Evolutionary conservation across 2,888 invertebrate species (phyloP), one percentile per base, ranked within the genome.

Genomic region (Mesorhabditis sp.): DNA sequence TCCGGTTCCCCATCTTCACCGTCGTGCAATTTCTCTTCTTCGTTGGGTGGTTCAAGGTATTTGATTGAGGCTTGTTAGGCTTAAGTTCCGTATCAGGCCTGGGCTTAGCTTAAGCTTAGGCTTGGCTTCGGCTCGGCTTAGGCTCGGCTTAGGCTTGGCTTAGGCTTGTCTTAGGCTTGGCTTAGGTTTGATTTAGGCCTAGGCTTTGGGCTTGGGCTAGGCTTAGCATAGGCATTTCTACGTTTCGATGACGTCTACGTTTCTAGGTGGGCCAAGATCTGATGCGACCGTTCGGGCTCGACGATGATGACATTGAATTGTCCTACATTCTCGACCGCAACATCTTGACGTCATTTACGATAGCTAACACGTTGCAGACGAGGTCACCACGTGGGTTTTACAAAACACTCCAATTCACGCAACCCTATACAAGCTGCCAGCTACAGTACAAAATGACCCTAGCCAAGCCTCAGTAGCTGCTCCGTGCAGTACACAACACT

Each of bases 41-140:
- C 65, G 80, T 80, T 67, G 80, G 80, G 42, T 80, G 80, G 80
- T 79, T 79, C 67, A 80, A 80, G 67, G 80, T 78, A 43, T 64
- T 42, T 13, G 61, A 44, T 64, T 65, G 28, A 3, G 13, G 13
- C 13, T 4, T 28, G 42, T 64, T n/a, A 2, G 0, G n/a, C 28
- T 28, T 28, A 28, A 28, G 28, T 28, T 28, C 28, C 28, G 28
- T 28, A 28, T 28, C 28, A 28, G 28, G 28, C 28, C 28, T 28
- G 28, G 28, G 28, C 28, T 28, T 28, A 28, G 28, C 28, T 28
- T 28, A 28, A 2, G 28, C 28, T 28, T 28, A 28, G 28, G 28
- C 28, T 28, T 28, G 28, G 28, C 28, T 28, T 28, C 1, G 28
- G 28, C 28, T 28, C 1, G 28, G 28, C 28, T 28, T 28, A 28